Conservation (phyloP, 2,113 vertebrate species). For the Paramormyrops kingsleyae region DNA sequence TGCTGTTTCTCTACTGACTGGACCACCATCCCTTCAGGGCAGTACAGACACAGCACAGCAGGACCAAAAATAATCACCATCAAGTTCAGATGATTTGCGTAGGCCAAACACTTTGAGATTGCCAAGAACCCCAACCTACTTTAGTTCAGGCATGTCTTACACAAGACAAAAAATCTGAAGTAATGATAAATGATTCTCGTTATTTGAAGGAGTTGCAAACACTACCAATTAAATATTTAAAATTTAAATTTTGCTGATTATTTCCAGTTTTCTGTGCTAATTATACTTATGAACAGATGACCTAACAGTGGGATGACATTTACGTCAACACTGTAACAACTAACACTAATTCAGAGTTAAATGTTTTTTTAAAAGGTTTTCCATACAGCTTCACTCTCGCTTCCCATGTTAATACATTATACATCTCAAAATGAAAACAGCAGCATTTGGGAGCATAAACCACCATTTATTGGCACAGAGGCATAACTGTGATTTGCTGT, state of each 20-base stretch:
- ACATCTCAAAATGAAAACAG: background rate
- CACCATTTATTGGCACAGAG: constrained; percentile 4
- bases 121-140: background rate
- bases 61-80: background rate
- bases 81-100: background rate
- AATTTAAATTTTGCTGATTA: background rate
- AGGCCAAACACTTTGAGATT: background rate
- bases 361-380: background rate
- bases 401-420: background rate
- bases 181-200: background rate
- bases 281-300: background rate
- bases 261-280: background rate
- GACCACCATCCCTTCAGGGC: background rate
- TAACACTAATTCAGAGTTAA: background rate
- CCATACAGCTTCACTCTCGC: background rate
- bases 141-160: background rate
- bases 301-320: background rate
- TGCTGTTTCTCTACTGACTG: background rate
- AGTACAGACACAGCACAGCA: background rate
- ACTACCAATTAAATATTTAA: background rate
- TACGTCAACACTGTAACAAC: background rate
- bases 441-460: background rate
- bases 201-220: background rate
- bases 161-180: background rate
- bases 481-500: background rate